Evolutionary conservation across 2,113 vertebrate genomes (phyloP), one percentile per base, ranked within the genome.

Genomic region (Natator depressus): DNA sequence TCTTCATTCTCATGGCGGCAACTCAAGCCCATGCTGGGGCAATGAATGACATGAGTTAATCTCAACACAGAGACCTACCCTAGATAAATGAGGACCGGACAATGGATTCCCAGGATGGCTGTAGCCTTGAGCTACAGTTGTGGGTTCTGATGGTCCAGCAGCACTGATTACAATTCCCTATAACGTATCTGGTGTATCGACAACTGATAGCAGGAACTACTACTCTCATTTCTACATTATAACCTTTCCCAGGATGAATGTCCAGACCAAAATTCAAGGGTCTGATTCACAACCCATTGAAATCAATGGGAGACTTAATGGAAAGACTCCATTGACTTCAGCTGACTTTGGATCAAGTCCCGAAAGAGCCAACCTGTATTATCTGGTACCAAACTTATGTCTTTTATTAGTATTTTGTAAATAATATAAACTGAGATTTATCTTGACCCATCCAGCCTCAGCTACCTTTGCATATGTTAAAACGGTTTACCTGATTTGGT

Each of bases 241-340:
- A 62, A 24, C 51, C 24, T 87, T 93, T 94, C 69, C 59, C 55
- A 80, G 51, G 35, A 84, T 83, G 24, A 11, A 7, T 89, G 50
- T 42, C 53, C 57, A 89, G 29, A 47, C 2, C 49, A 46, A 53
- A 53, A 91, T 83, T 87, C 69, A 6, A 62, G 31, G 16, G 35
- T 57, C 59, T 88, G 50, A 16, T 72, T 4, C 35, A 2, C 51
- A 35, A 78, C 10, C 5, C 17, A 0, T 13, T 91, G 85, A 22
- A 87, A 72, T 80, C 59, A 46, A 85, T 53, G 57, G n/a, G 11
- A 46, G 12, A 27, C 42, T 78, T 47, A 78, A 24, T 46, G 75
- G 75, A 46, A 46, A 47, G 38, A 27, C 5, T 69, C 17, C 10
- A 5, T 0, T 54, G 80, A 9, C 49, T 87, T 59, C 42, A 46